phyloP scores from a whole-genome alignment of 1,140 invertebrate species.

The Drosophila ironensis region DNA sequence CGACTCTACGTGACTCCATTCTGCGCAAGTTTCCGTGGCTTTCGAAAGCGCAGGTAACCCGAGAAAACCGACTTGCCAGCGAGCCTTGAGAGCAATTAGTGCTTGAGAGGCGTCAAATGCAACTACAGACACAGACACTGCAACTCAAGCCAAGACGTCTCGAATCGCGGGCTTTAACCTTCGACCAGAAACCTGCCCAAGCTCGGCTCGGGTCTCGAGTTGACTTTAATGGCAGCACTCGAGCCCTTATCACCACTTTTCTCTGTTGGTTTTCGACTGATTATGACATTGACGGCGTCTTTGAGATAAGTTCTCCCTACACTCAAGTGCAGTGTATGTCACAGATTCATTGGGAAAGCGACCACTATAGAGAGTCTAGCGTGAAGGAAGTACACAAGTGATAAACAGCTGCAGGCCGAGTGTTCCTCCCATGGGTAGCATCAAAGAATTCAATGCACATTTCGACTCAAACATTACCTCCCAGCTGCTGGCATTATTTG shows the following conservation, averaged over 20 bases:
- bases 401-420: constrained; percentile 49
- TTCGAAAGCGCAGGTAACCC: constrained; percentile 41
- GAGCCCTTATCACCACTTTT: constrained; percentile 16
- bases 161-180: constrained; percentile 19
- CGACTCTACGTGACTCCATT: constrained; percentile 21
- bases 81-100: constrained; percentile 46
- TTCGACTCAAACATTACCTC: no score
- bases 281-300: constrained; percentile 67
- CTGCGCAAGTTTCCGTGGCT: constrained; percentile 10
- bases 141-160: no score
- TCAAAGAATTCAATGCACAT: no score
- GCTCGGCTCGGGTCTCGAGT: constrained; percentile 20
- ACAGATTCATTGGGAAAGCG: constrained; percentile 41
- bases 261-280: constrained; percentile 46
- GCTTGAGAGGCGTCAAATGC: constrained; percentile 38
- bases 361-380: constrained; percentile 58
- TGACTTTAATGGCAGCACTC: constrained; percentile 40
- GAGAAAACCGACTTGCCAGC: constrained; percentile 18
- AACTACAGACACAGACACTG: constrained; percentile 10
- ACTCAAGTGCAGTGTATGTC: constrained; percentile 8
- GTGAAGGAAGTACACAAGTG: constrained; percentile 50
- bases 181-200: constrained; percentile 17
- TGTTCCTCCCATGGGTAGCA: no score
- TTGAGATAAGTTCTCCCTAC: constrained; percentile 44
- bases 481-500: no score